These are phyloP conservation scores for Notothenia rossii DNA, from an alignment of 2,113 vertebrate species.

Conservation along the genomic window DNA sequence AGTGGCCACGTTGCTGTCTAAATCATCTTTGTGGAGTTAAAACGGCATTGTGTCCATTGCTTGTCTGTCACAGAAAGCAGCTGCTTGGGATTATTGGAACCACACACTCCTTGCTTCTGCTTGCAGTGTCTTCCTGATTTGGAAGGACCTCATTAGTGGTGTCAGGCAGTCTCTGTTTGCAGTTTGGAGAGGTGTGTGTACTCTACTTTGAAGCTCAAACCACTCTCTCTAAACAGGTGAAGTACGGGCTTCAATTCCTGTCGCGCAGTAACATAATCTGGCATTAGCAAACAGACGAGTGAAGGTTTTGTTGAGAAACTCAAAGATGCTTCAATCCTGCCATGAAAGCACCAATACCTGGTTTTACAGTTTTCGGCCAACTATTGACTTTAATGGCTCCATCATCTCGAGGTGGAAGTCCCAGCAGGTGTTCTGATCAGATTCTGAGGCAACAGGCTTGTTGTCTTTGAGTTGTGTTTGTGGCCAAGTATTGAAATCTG, in stretches of 20 bases:
- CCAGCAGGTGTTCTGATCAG: constrained; percentile 20
- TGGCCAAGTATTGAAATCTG: background rate
- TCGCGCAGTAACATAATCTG: background rate
- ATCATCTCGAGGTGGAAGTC: constrained; percentile 5
- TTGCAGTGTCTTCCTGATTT: background rate
- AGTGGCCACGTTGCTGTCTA: background rate
- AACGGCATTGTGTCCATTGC: background rate
- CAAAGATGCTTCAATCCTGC: background rate
- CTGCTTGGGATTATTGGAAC: background rate
- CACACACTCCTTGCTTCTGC: background rate
- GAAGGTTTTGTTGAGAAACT: constrained; percentile 14
- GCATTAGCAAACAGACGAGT: background rate
- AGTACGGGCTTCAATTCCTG: background rate
- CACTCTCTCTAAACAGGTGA: background rate
- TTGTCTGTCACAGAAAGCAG: background rate
- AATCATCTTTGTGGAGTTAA: background rate
- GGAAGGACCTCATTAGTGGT: background rate
- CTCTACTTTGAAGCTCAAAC: background rate
- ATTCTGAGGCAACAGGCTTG: background rate
- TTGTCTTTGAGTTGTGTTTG: background rate
- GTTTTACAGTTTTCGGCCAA: background rate
- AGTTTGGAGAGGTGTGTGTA: background rate
- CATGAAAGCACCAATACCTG: background rate
- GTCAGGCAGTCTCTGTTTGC: background rate
- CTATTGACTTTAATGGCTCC: background rate